Evolutionary conservation across 2,797 vertebrate species (phyloP).

Genomic region (Bufotes viridis): DNA sequence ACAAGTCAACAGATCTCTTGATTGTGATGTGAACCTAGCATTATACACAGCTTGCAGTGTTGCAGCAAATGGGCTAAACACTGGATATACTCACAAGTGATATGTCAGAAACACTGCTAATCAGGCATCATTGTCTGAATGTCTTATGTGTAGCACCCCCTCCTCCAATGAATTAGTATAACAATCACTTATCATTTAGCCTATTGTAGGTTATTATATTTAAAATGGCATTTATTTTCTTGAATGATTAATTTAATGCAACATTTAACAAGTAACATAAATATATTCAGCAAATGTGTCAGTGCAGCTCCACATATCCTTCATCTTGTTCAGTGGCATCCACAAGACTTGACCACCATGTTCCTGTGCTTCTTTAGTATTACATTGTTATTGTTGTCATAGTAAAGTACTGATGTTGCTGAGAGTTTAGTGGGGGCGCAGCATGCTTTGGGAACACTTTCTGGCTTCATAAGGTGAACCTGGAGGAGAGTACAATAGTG

Average conservation of each 20-base stretch:
- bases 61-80: not conserved
- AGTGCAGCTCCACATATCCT: not conserved
- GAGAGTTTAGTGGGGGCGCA: constrained; percentile 96
- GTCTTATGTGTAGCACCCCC: not conserved
- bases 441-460: constrained; percentile 91
- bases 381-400: constrained; percentile 97
- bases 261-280: constrained; percentile 23
- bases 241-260: not conserved
- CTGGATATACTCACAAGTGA: not conserved
- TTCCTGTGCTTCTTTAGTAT: constrained; percentile 96
- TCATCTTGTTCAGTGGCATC: constrained; percentile 82
- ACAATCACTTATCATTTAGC: not conserved
- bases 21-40: not conserved
- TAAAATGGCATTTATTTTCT: not conserved
- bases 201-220: not conserved
- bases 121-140: not conserved
- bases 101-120: not conserved
- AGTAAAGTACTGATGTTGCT: constrained; percentile 94
- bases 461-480: constrained; percentile 96
- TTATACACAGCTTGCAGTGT: not conserved
- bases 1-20: not conserved
- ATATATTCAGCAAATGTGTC: constrained; percentile 9
- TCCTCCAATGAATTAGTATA: not conserved
- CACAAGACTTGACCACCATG: constrained; percentile 96
- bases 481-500: constrained; percentile 64